Conservation (phyloP, 2,797 vertebrate species). For the Poeciliopsis turneri region DNA sequence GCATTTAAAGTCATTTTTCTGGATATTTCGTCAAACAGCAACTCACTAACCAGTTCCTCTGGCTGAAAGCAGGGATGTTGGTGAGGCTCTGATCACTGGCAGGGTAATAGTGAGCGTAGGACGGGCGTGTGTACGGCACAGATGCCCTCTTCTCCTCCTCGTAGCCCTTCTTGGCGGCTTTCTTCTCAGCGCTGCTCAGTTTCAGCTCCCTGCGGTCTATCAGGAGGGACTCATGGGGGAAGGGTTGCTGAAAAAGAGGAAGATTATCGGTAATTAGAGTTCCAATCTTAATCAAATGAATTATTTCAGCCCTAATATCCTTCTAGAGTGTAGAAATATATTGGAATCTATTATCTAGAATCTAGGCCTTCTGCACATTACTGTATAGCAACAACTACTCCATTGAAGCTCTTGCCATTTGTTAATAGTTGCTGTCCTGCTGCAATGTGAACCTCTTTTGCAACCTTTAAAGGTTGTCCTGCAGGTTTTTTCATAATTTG, state of each 20-base stretch:
- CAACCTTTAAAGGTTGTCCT: too few relatives aligned
- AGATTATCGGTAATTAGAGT: neutral
- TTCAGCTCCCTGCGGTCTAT: conserved; percentile 94
- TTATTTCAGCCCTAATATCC: too few relatives aligned
- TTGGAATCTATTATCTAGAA: too few relatives aligned
- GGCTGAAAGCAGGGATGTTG: conserved; percentile 95
- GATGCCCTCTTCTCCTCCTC: conserved; percentile 96
- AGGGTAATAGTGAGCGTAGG: conserved; percentile 97
- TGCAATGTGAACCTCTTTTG: too few relatives aligned
- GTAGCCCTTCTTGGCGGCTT: conserved; percentile 94
- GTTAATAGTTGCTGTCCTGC: too few relatives aligned
- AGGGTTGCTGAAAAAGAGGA: conserved; percentile 85
- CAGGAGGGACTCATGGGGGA: conserved; percentile 96
- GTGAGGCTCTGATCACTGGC: conserved; percentile 94
- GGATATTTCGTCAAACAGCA: neutral
- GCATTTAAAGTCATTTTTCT: neutral
- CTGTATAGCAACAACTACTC: neutral
- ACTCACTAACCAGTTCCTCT: conserved; percentile 92
- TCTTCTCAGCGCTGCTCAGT: conserved; percentile 93
- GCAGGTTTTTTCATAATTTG: too few relatives aligned
- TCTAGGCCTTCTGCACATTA: neutral
- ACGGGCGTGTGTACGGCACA: conserved; percentile 94
- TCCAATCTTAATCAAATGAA: neutral
- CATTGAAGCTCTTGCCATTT: neutral
- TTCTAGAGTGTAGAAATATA: too few relatives aligned